Base-by-base conservation (phyloP, 1,140 invertebrate species). In the Bilobella aurantiaca region DNA sequence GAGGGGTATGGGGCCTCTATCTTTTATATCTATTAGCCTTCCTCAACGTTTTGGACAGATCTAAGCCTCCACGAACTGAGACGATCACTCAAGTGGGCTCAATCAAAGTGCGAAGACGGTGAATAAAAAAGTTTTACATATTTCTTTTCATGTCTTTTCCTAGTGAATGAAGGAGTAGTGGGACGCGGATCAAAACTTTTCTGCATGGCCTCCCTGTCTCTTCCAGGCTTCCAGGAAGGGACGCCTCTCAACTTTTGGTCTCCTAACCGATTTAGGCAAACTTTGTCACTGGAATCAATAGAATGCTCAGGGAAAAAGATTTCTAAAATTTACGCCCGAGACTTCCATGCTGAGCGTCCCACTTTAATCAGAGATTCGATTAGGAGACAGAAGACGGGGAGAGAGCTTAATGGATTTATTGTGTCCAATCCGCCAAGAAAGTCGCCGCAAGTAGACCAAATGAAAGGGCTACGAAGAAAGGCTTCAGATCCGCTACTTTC, bases 181-280 rank as follows among this genome's bases (percentile, higher is more conserved):
- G 37, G n/a, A 12, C 37, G n/a, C 8, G n/a, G 37, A 42, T 42
- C 37, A 42, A 42, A 42, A n/a, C 8, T 42, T 42, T 42, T 42
- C n/a, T 42, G 37, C 37, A 42, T 42, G n/a, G 37, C 37, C 8
- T n/a, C n/a, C n/a, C n/a, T n/a, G n/a, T 42, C 34, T 42, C 8
- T 42, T 18, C 18, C 49, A 53, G 8, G 25, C 12, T 5, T 23
- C 8, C 49, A 53, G 8, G 49, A 53, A 12, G 8, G 8, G 34
- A 42, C 34, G 34, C 8, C 8, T 42, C 8, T 12, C 12, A 53
- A 53, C 49, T 53, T 53, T 53, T 53, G 49, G 23, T 16, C 49
- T 53, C 49, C 49, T 53, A 53, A 53, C 49, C 49, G 49, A 53
- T 53, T 53, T 53, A 53, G 12, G 5, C 49, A 53, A 8, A 53